Percentiles rank a stretch among this genome's conserved stretches.
phyloP scores from a whole-genome alignment of 2,888 invertebrate genomes.

The Pollenia amentaria region DNA sequence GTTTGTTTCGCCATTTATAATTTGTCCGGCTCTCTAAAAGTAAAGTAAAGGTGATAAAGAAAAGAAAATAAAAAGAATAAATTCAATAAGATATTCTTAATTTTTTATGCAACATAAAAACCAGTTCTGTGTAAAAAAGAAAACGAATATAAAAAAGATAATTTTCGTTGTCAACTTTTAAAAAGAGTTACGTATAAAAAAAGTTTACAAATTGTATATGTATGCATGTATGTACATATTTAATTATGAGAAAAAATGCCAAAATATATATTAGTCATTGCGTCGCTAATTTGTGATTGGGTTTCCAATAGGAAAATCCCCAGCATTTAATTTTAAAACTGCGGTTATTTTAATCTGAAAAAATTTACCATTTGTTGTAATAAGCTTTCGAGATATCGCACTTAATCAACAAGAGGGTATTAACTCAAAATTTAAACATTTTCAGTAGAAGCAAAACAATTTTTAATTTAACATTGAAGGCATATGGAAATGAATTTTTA shows the following conservation, averaged over 20 bases:
- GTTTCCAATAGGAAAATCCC: conserved; percentile 26
- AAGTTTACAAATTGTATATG: conserved; percentile 19
- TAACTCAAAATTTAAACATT: too few relatives aligned
- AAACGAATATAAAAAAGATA: too few relatives aligned
- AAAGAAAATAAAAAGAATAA: neutral
- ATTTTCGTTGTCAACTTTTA: neutral
- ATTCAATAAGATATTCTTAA: neutral
- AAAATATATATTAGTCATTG: conserved; percentile 45
- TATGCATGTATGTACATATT: neutral
- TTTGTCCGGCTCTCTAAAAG: conserved; percentile 3
- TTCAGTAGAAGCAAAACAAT: too few relatives aligned
- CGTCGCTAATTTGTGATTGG: conserved; percentile 4
- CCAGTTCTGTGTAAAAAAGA: conserved; percentile 23
- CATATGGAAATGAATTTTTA: too few relatives aligned
- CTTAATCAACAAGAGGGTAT: too few relatives aligned
- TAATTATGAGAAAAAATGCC: neutral
- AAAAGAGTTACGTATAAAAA: neutral
- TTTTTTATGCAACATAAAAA: conserved; percentile 3
- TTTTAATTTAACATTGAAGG: too few relatives aligned
- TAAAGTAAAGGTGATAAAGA: conserved; percentile 2
- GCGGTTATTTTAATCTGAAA: conserved; percentile 28
- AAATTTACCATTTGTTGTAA: too few relatives aligned
- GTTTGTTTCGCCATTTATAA: conserved; percentile 33
- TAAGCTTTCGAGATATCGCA: too few relatives aligned
- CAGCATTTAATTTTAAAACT: neutral